Base-by-base conservation (phyloP, 1,140 invertebrate genomes). In the Cyclargus thomasi region DNA sequence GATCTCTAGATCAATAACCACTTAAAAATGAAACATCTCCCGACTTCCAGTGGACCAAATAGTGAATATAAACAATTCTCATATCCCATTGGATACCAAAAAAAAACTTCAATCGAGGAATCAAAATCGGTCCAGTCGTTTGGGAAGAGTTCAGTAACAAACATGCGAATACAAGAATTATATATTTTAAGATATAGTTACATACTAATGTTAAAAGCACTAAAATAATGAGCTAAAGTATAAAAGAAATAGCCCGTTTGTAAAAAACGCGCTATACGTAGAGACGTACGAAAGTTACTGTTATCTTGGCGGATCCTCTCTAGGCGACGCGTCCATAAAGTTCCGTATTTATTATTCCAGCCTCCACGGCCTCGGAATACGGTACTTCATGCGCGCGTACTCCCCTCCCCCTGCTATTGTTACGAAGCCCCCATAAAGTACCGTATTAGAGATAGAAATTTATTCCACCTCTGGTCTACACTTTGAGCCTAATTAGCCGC, bases 291-390 rank as follows among this genome's bases (percentile, higher is more conserved):
- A 90, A 91, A 91, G 88, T 91, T 91, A 91, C 90, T 91, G 90
- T 91, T 91, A 91, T 91, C 90, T 91, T 90, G 86, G 86, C 87
- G 90, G 91, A 91, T 91, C 88, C 88, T 91, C 89, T 90, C 86
- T 89, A 90, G 87, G 86, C 85, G 81, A 83, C 74, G 75, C 81
- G 81, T 72, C 77, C 75, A 90, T 85, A 90, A 91, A 91, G 89
- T 85, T 83, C 21, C 65, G 62, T 65, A 76, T 86, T 90, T 89
- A 88, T 90, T 88, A 88, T 83, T 86, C 87, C 81, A 70, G 68
- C 62, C 36, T 70, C 68, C 67, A 6, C 77, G 76, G 86, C 78
- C 85, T 79, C 77, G 77, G 68, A 80, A 86, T 80, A 69, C 77
- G 70, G 79, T 87, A 83, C 89, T 91, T 89, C 67, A 88, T 91